These are phyloP conservation scores for Harmothoe impar DNA, from an alignment of 2,888 invertebrate species.

Conservation along the genomic window DNA sequence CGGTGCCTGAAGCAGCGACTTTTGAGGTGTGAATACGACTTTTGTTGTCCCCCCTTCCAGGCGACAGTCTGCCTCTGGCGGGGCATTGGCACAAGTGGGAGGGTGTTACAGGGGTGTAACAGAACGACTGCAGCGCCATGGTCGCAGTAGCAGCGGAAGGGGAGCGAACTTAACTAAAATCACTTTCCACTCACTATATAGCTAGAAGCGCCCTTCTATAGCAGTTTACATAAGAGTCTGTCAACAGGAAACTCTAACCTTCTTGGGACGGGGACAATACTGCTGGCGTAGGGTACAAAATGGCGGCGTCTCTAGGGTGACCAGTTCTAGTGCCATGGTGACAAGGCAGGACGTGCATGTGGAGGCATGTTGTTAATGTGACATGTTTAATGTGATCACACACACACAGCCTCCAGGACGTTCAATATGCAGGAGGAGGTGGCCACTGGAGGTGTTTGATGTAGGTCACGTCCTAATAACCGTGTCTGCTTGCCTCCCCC, in stretches of 20 bases:
- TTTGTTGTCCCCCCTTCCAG: background rate
- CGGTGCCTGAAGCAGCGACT: background rate
- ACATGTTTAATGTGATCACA: background rate
- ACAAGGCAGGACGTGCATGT: background rate
- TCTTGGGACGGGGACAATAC: too few species aligned
- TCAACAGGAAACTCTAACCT: too few species aligned
- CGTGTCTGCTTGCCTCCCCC: slow-evolving; percentile 4
- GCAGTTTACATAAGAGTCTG: too few species aligned
- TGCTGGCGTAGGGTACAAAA: too few species aligned
- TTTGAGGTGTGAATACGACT: background rate
- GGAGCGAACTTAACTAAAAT: too few species aligned
- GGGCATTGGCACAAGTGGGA: background rate
- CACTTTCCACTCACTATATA: too few species aligned
- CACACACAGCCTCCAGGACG: background rate
- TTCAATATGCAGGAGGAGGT: background rate
- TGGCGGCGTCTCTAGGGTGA: too few species aligned
- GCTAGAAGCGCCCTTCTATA: too few species aligned
- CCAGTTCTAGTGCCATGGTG: background rate
- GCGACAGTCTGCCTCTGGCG: background rate
- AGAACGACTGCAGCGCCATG: background rate
- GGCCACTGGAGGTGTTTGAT: background rate
- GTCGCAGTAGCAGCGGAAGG: too few species aligned
- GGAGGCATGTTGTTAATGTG: background rate
- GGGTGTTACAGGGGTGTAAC: background rate
- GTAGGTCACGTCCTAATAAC: background rate